phyloP scores from a whole-genome alignment of 2,797 vertebrate genomes.

The Spinus pinus region DNA sequence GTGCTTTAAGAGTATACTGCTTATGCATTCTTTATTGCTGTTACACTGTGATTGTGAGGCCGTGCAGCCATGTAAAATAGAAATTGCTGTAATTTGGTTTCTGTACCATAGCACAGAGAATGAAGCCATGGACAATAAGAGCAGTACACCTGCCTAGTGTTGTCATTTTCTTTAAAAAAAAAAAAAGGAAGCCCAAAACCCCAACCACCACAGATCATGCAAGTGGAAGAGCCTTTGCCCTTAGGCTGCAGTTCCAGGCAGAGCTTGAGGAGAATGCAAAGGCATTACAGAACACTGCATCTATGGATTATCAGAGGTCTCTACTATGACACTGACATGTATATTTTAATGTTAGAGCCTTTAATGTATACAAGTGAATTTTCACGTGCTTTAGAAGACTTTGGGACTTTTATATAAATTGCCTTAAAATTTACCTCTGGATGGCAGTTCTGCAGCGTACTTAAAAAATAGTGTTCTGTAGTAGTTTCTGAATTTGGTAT shows the following conservation, averaged over 20 bases:
- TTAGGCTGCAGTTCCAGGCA: background rate
- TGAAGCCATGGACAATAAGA: background rate
- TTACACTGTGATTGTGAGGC: background rate
- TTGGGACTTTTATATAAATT: background rate
- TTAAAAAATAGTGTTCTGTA: background rate
- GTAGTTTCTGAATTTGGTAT: background rate
- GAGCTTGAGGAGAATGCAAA: background rate
- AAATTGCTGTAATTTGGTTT: background rate
- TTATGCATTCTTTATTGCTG: background rate
- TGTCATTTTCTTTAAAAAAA: background rate
- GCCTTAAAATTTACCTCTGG: background rate
- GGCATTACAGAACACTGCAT: rapidly evolving
- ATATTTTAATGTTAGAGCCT: background rate
- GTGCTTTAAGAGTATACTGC: background rate
- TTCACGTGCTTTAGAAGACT: background rate
- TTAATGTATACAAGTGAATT: background rate
- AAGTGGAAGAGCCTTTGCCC: background rate
- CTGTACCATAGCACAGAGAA: background rate
- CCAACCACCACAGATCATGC: background rate
- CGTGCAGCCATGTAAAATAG: background rate
- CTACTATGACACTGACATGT: background rate
- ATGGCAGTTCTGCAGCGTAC: rapidly evolving
- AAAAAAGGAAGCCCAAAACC: background rate
- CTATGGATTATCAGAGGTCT: background rate
- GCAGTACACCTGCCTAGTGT: background rate